These are phyloP conservation scores for Paracanthobrama guichenoti DNA, from an alignment of 2,113 vertebrate species.

Conservation along the genomic window DNA sequence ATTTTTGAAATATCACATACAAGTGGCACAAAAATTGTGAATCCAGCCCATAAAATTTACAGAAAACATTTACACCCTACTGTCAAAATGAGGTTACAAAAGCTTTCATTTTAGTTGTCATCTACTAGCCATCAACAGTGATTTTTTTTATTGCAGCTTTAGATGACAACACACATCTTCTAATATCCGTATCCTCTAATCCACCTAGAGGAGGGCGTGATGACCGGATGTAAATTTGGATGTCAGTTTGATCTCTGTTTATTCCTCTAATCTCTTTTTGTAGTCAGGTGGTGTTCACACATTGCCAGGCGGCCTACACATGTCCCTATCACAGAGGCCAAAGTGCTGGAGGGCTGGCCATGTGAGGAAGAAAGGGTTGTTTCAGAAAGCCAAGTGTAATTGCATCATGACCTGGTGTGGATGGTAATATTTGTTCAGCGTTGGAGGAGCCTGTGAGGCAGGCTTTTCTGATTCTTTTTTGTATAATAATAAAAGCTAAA, in stretches of 20 bases:
- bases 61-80: neutral
- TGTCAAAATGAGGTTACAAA: neutral
- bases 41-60: neutral
- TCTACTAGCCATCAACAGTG: neutral
- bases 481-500: neutral
- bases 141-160: constrained; percentile 8
- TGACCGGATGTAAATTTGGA: constrained; percentile 44
- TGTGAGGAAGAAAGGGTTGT: constrained; percentile 45
- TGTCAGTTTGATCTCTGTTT: constrained; percentile 45
- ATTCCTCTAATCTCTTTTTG: constrained; percentile 54
- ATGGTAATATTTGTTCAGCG: constrained; percentile 22
- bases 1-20: neutral
- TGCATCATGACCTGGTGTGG: constrained; percentile 50
- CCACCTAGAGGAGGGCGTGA: constrained; percentile 45
- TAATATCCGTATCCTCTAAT: constrained; percentile 45
- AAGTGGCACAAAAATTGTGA: neutral
- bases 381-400: constrained; percentile 49
- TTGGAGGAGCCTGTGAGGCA: constrained; percentile 1
- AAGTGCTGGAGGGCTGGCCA: constrained; percentile 40
- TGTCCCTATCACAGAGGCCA: constrained; percentile 45
- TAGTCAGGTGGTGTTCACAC: constrained; percentile 56
- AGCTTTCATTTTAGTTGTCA: neutral
- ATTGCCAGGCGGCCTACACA: constrained; percentile 52
- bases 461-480: neutral
- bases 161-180: constrained; percentile 27